Evolutionary conservation across 1,140 invertebrate genomes (phyloP).

Genomic region (Maconellicoccus hirsutus): DNA sequence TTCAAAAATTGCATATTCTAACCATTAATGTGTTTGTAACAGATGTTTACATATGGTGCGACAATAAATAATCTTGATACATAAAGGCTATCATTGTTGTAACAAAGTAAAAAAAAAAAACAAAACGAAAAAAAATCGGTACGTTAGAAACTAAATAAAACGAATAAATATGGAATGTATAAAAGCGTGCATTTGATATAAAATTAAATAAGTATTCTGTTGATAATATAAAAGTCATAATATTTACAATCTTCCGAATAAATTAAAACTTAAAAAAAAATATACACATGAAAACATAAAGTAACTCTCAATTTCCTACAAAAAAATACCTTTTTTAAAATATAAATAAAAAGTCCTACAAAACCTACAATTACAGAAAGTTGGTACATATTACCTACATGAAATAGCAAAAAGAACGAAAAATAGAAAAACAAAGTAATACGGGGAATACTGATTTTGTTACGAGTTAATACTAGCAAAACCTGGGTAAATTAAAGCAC

Average conservation of each 20-base stretch:
- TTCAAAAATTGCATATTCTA: background rate
- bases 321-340: background rate
- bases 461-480: background rate
- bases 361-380: too few relatives aligned
- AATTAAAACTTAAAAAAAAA: slow-evolving; percentile 21
- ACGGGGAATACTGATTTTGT: background rate
- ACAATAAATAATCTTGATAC: slow-evolving; percentile 6
- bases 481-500: background rate
- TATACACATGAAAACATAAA: slow-evolving; percentile 10
- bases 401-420: background rate
- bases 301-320: slow-evolving; percentile 8
- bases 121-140: background rate
- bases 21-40: background rate
- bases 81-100: background rate
- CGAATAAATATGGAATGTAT: slow-evolving; percentile 11
- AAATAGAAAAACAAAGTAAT: background rate
- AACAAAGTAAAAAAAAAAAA: slow-evolving; percentile 11
- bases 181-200: slow-evolving; percentile 15
- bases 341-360: background rate
- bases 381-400: background rate
- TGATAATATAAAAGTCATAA: background rate
- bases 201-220: slow-evolving; percentile 15
- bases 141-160: slow-evolving; percentile 9
- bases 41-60: slow-evolving; percentile 7
- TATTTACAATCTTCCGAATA: slow-evolving; percentile 13